Conservation (phyloP, 30 jellyfish, hydroid and myxozoan species). For the Nemopilema nomurai region DNA sequence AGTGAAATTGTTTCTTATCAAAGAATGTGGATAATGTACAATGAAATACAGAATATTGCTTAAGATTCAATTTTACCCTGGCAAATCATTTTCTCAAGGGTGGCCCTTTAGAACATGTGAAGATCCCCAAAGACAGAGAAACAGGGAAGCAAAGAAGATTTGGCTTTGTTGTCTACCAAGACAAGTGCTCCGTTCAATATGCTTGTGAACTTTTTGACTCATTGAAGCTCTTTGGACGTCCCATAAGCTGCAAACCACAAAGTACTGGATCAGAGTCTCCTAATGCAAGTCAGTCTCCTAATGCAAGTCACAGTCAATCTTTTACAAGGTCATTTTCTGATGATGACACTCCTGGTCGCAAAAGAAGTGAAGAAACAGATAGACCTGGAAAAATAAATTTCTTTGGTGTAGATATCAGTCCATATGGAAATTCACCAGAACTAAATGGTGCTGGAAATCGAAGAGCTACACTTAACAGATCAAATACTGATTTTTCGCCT, state of each 20-base stretch:
- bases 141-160: conserved; percentile 72
- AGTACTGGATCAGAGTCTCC: not conserved
- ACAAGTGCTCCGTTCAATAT: conserved; percentile 71
- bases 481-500: not conserved
- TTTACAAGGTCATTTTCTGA: conserved; percentile 11
- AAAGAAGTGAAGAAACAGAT: conserved; percentile 1
- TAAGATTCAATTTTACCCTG: too few species aligned
- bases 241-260: conserved; percentile 88
- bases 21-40: too few species aligned
- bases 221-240: conserved; percentile 69
- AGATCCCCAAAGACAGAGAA: conserved; percentile 76
- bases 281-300: not conserved
- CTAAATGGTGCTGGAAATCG: not conserved
- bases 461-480: not conserved
- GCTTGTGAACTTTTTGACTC: conserved; percentile 87
- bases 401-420: conserved; percentile 27
- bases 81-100: conserved; percentile 51
- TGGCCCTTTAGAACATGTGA: conserved; percentile 85
- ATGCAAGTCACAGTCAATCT: not conserved
- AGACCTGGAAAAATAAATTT: conserved; percentile 12
- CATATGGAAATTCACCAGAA: conserved; percentile 27
- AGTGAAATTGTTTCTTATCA: too few species aligned
- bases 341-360: not conserved
- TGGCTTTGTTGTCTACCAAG: conserved; percentile 82
- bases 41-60: too few species aligned